Conservation (phyloP, 2,113 vertebrate species). For the Bostrychus sinensis region DNA sequence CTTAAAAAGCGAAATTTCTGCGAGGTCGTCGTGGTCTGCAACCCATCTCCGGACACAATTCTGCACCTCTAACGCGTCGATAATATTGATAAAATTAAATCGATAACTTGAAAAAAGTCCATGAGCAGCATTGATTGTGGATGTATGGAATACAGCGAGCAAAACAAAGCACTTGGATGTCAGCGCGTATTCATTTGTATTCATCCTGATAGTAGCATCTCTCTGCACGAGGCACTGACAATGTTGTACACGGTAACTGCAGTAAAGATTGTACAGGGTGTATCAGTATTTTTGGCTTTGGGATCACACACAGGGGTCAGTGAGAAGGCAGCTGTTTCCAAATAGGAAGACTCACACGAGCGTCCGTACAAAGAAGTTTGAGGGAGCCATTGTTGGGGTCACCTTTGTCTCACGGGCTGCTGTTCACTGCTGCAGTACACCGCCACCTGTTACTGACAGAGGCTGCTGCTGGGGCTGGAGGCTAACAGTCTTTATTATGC, state of each 20-base stretch:
- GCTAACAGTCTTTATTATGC: too few relatives aligned
- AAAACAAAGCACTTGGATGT: not conserved
- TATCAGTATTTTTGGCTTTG: constrained; percentile 76
- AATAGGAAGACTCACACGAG: constrained; percentile 52
- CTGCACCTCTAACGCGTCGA: constrained; percentile 6
- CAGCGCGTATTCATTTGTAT: not conserved
- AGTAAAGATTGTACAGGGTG: constrained; percentile 35
- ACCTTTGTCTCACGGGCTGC: constrained; percentile 64
- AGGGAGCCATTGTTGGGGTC: constrained; percentile 62
- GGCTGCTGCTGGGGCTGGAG: not conserved
- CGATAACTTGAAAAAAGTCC: not conserved
- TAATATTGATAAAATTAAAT: constrained; percentile 1
- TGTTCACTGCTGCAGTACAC: constrained; percentile 49
- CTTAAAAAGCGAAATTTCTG: constrained; percentile 20
- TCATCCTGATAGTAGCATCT: constrained; percentile 15
- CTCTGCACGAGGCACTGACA: constrained; percentile 20
- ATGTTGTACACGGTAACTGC: constrained; percentile 38
- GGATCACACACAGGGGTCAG: constrained; percentile 70
- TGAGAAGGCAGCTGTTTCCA: constrained; percentile 77
- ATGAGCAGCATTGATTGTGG: not conserved
- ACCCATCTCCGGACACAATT: not conserved
- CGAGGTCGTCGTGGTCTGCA: constrained; percentile 43
- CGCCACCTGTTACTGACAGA: constrained; percentile 47
- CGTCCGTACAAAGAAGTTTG: constrained; percentile 50
- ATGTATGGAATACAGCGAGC: not conserved